Conservation (phyloP, 2,113 vertebrate species). For the Colius striatus region DNA sequence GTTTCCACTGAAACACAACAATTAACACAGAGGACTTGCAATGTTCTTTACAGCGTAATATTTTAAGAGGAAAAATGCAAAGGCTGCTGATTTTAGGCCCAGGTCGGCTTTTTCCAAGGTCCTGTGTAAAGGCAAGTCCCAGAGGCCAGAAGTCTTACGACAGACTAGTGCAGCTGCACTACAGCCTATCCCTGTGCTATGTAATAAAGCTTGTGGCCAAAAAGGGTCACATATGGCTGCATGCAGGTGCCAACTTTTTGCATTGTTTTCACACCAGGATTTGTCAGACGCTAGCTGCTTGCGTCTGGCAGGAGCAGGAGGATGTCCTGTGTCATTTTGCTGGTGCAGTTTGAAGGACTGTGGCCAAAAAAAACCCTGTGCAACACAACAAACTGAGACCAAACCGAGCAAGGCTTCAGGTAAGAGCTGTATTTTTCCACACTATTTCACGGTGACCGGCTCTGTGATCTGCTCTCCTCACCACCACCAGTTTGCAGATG, state of each 20-base stretch:
- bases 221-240: background rate
- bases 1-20: background rate
- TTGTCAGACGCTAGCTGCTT: background rate
- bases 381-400: background rate
- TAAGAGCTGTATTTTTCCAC: background rate
- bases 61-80: background rate
- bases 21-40: background rate
- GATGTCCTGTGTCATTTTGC: conserved; percentile 36
- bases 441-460: background rate
- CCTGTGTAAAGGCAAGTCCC: background rate
- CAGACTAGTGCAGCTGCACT: background rate
- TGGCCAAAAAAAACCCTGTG: background rate
- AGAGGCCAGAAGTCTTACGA: background rate
- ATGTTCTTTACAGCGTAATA: background rate
- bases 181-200: accelerated
- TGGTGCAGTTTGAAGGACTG: background rate
- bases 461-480: background rate
- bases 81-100: background rate
- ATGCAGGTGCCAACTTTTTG: background rate
- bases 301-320: background rate
- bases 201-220: background rate
- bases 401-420: background rate
- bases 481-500: background rate
- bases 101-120: background rate
- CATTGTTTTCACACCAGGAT: background rate